Evolutionary conservation across 2,888 invertebrate species (phyloP), one percentile per base, ranked within the genome.

Genomic region (Leptarthrus brevirostris): DNA sequence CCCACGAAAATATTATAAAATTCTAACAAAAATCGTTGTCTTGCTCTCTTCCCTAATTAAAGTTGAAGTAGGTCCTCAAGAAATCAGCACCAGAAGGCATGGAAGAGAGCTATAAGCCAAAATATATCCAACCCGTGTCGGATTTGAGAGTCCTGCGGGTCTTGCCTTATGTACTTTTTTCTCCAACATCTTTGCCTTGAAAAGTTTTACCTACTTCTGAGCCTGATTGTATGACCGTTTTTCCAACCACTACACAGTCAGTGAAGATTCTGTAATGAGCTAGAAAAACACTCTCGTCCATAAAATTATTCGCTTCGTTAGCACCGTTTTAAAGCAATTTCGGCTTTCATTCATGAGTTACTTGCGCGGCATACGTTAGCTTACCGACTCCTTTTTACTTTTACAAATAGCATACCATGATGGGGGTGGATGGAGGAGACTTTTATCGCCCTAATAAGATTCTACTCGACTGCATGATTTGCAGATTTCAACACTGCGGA

Each of bases 391-490:
- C 30, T 8, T 4, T 30, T 8, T 30, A 6, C 30, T 47, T 47
- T 47, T 47, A 47, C 47, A 47, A 47, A 47, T 16, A 47, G 47
- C 14, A 47, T 47, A 6, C n/a, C 16, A 6, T 12, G 49, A 49
- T 16, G 49, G 18, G 3, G 16, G 18, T 49, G 6, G 18, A 8
- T 14, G 52, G 34, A 30, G 66, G 20, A 26, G 34, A 52, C n/a
- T 54, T 71, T 71, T 71, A 71, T 71, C 53, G 53, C 56, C 71
- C 71, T 71, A 71, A 71, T 71, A 71, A 71, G 71, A 71, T 56
- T 71, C 56, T 71, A 71, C 71, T 71, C 71, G 53, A 71, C 71
- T 71, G 56, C 56, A 71, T 71, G 71, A 71, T 71, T 71, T 71
- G 54, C 54, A 71, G 40, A 56, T 71, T 71, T 71, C 14, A 53